Percentiles rank a stretch among this genome's conserved stretches.
Conservation (phyloP, 2,888 invertebrate species). For the Brachynemurus nebulosus region DNA sequence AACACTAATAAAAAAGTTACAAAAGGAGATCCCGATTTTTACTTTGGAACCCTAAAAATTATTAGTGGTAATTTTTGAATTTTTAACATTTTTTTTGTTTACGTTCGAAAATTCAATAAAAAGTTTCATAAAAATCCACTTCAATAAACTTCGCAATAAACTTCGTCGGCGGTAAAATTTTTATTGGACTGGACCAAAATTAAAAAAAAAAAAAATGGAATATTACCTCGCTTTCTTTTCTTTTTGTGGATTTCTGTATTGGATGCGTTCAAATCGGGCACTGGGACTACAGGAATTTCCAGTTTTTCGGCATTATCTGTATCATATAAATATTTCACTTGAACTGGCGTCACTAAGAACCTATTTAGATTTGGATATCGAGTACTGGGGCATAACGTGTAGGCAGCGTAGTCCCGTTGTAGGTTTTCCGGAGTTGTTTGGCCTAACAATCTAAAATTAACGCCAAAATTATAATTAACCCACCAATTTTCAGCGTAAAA, state of each 20-base stretch:
- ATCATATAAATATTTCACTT: slow-evolving; percentile 57
- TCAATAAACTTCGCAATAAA: too few species aligned
- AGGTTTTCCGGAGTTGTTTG: slow-evolving; percentile 97
- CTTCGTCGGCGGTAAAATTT: too few species aligned
- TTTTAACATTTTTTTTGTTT: too few species aligned
- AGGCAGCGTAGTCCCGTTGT: slow-evolving; percentile 74
- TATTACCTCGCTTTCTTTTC: slow-evolving; percentile 46
- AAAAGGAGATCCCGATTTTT: too few species aligned
- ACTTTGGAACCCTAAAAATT: too few species aligned
- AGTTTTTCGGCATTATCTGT: slow-evolving; percentile 52
- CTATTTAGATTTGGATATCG: slow-evolving; percentile 75
- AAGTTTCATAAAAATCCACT: too few species aligned
- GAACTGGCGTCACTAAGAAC: slow-evolving; percentile 58
- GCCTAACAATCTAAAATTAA: slow-evolving; percentile 38
- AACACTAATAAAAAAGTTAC: too few species aligned
- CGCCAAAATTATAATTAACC: background rate
- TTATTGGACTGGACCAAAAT: too few species aligned
- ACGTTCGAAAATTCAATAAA: too few species aligned
- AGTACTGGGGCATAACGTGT: slow-evolving; percentile 75
- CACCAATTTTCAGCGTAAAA: background rate
- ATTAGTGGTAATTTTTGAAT: too few species aligned
- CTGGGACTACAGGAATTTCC: slow-evolving; percentile 34
- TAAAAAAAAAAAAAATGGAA: too few species aligned
- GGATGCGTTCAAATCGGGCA: slow-evolving; percentile 18
- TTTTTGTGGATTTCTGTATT: slow-evolving; percentile 46